phyloP scores from a whole-genome alignment of 2,888 invertebrate species.

The Melipona beecheii region DNA sequence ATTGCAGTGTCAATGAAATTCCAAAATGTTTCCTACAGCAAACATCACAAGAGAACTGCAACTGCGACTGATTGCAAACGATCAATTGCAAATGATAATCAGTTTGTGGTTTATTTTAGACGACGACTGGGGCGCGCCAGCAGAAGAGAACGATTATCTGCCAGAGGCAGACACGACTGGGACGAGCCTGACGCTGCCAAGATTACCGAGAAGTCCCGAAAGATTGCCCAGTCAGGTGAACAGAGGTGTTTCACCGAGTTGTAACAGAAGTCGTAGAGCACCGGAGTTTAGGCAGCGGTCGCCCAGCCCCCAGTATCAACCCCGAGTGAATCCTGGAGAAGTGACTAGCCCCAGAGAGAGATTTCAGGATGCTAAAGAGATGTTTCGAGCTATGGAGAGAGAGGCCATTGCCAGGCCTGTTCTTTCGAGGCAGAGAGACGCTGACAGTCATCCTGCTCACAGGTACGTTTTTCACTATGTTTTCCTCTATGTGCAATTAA shows the following conservation, averaged over 20 bases:
- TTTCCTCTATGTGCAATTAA: neutral
- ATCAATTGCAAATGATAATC: neutral
- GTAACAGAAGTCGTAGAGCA: constrained; percentile 83
- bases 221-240: constrained; percentile 65
- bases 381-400: constrained; percentile 92
- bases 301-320: constrained; percentile 84
- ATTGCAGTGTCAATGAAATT: neutral
- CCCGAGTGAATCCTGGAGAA: constrained; percentile 81
- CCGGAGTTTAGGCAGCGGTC: constrained; percentile 84
- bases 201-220: constrained; percentile 80
- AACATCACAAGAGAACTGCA: neutral
- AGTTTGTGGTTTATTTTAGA: constrained; percentile 85
- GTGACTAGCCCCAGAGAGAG: constrained; percentile 88
- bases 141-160: constrained; percentile 80
- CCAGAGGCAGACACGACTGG: constrained; percentile 74
- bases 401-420: constrained; percentile 84
- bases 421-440: constrained; percentile 72
- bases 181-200: constrained; percentile 77
- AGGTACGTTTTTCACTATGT: constrained; percentile 65
- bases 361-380: constrained; percentile 94
- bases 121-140: constrained; percentile 88
- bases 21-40: neutral
- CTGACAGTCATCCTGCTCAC: constrained; percentile 75
- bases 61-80: neutral
- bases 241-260: constrained; percentile 76